phyloP scores from a whole-genome alignment of 2,797 vertebrate genomes.

The Heliangelus exortis region DNA sequence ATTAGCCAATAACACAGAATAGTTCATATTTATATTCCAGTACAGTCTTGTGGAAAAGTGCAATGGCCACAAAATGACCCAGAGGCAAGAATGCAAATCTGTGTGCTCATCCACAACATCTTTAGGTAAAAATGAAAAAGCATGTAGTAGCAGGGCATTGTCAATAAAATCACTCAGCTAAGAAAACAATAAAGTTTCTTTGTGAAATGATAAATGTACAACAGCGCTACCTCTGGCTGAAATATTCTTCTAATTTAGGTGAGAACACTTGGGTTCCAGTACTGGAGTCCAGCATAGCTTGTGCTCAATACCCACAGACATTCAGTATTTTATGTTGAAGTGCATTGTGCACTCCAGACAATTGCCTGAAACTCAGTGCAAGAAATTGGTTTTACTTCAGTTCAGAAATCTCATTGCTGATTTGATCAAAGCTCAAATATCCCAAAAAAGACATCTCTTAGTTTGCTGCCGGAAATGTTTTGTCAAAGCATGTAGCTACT shows the following conservation, averaged over 20 bases:
- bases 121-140: neutral
- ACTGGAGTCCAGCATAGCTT: conserved; percentile 10
- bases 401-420: neutral
- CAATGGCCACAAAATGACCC: neutral
- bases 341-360: conserved; percentile 35
- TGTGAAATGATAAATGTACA: conserved; percentile 38
- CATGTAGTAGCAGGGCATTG: neutral
- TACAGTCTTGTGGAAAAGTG: neutral
- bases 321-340: conserved; percentile 39
- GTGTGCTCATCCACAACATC: neutral
- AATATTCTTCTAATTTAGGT: conserved; percentile 56
- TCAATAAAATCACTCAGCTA: neutral
- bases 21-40: neutral
- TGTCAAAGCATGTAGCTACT: conserved; percentile 54
- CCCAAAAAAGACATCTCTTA: conserved; percentile 37
- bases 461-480: conserved; percentile 53
- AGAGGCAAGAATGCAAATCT: neutral
- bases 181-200: conserved; percentile 39
- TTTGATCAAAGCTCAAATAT: conserved; percentile 26
- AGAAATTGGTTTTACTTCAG: neutral
- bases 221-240: conserved; percentile 36
- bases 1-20: neutral
- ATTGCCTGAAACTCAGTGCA: conserved; percentile 31
- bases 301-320: conserved; percentile 55
- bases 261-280: conserved; percentile 19